Percentiles rank a stretch among this genome's conserved stretches.
Conservation (phyloP, 2,888 invertebrate genomes). For the Himalopsyche japonica region DNA sequence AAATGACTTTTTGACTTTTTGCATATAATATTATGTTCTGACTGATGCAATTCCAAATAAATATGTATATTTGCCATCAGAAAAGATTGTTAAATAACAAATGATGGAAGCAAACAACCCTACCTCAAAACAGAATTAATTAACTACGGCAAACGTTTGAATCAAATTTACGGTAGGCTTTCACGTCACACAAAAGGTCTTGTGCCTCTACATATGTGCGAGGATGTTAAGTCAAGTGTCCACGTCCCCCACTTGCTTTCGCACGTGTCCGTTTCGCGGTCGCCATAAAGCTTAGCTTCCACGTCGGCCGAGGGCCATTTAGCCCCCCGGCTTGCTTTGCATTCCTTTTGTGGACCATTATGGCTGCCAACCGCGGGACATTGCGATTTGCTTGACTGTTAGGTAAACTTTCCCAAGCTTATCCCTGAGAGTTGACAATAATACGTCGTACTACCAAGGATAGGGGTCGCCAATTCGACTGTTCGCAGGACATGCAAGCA, state of each 20-base stretch:
- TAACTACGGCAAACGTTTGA: background rate
- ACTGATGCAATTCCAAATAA: no score
- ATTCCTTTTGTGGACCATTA: background rate
- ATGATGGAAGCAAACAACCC: background rate
- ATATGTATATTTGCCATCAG: no score
- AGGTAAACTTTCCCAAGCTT: background rate
- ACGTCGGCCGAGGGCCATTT: background rate
- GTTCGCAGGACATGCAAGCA: no score
- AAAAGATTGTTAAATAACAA: no score
- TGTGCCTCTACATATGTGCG: background rate
- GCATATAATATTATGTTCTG: no score
- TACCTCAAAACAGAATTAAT: background rate
- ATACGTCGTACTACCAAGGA: background rate
- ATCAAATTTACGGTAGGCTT: background rate
- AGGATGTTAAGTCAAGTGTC: background rate
- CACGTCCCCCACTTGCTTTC: background rate
- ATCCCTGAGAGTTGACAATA: background rate
- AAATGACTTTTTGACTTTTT: no score
- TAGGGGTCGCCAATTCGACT: no score
- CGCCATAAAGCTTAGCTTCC: background rate
- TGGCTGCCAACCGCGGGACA: background rate
- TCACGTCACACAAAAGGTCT: background rate
- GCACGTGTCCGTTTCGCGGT: background rate
- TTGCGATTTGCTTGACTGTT: background rate
- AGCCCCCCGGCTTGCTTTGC: background rate